These are phyloP conservation scores for Scaptodrosophila latifasciaeformis DNA, from an alignment of 2,888 invertebrate genomes.

Conservation along the genomic window DNA sequence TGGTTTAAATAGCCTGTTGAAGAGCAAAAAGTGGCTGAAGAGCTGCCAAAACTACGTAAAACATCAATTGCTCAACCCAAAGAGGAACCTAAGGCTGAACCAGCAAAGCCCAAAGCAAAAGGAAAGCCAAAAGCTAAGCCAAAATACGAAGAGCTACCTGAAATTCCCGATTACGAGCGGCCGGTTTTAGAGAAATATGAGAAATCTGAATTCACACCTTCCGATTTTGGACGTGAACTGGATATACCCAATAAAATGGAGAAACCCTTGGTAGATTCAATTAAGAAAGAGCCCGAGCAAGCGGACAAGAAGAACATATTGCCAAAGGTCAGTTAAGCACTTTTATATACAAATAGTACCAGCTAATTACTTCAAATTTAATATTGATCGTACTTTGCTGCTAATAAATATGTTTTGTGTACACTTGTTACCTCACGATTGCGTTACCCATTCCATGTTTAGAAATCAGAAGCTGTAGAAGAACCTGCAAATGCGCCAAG, in stretches of 20 bases:
- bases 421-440: slow-evolving; percentile 8
- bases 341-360: background rate
- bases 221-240: slow-evolving; percentile 69
- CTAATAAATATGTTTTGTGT: slow-evolving; percentile 5
- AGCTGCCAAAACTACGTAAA: slow-evolving; percentile 73
- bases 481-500: too few species aligned
- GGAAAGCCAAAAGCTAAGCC: slow-evolving; percentile 59
- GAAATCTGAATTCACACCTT: slow-evolving; percentile 77
- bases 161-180: slow-evolving; percentile 84
- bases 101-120: slow-evolving; percentile 65
- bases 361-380: background rate
- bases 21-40: slow-evolving; percentile 64
- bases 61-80: slow-evolving; percentile 60
- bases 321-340: slow-evolving; percentile 65
- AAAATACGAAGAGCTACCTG: slow-evolving; percentile 79
- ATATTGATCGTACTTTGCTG: too few species aligned
- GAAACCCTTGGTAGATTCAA: slow-evolving; percentile 55
- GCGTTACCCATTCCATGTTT: slow-evolving; percentile 47
- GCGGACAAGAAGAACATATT: slow-evolving; percentile 65
- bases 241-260: slow-evolving; percentile 73
- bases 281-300: slow-evolving; percentile 56
- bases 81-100: slow-evolving; percentile 69
- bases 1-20: slow-evolving; percentile 71
- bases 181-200: slow-evolving; percentile 84
- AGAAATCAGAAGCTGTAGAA: slow-evolving; percentile 66